Base-by-base conservation (phyloP, 2,888 invertebrate species). In the Drosophila paramelanica region DNA sequence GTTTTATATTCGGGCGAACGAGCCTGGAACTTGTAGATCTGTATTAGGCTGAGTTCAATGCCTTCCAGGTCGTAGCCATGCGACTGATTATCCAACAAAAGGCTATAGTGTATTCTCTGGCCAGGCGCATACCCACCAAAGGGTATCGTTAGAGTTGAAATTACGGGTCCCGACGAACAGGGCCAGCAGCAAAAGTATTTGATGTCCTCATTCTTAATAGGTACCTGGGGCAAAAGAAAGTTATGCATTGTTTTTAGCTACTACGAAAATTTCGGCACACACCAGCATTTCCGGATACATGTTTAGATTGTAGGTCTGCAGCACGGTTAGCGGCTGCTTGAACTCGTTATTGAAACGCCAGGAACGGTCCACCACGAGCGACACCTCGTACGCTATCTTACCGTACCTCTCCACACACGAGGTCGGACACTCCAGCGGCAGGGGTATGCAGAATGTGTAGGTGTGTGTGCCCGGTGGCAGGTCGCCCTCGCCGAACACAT, bases 231-330 rank as follows among this genome's bases (percentile, higher is more conserved):
- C 0, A 13, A 33, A 11, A 1, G 17, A 17, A 13, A 13, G 5
- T 4, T 4, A 10, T 31, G 10, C 2, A 31, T 27, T 27, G 27
- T 7, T 27, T 7, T 27, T 7, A 27, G 7, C 7, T 27, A 27
- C 6, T 7, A 38, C 6, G 38, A 14, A 14, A 14, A 14, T 14
- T 14, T 0, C 39, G 33, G 6, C 8, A 67, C 91, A 91, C 93
- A 96, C 96, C 92, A 93, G 93, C 65, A 95, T 94, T 65, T 94
- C 93, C 5, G 94, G 93, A 90, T 95, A 94, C 78, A 94, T 93
- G 92, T 97, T 97, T 65, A 98, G 93, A 92, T 97, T 96, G 77
- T 96, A 93, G 5, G 95, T 94, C 72, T 95, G 95, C 51, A 96
- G 93, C 11, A 98, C 95, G 23, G 96, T 96, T 81, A 97, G 95